phyloP scores from a whole-genome alignment of 2,797 vertebrate species.

The Podarcis lilfordi region DNA sequence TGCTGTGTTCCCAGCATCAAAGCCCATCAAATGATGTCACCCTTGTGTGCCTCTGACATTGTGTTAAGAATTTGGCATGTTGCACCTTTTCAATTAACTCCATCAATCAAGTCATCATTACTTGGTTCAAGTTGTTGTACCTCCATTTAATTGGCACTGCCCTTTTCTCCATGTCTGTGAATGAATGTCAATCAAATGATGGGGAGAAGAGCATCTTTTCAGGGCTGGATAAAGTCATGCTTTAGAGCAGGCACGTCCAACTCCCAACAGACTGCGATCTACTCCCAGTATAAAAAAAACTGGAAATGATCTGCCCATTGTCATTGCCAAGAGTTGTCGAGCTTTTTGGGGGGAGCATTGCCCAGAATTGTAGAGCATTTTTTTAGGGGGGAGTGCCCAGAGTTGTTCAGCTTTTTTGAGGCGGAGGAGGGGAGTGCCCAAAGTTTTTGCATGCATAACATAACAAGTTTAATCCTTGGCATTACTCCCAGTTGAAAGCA shows the following conservation, averaged over 20 bases:
- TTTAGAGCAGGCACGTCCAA: not conserved
- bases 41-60: conserved; percentile 30
- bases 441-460: no score
- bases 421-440: no score
- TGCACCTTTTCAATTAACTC: conserved; percentile 29
- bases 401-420: no score
- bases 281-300: no score
- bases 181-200: not conserved
- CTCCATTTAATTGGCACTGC: not conserved
- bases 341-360: no score
- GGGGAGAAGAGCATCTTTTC: not conserved
- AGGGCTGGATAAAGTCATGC: not conserved
- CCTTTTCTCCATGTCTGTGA: not conserved
- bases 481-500: not conserved
- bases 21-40: conserved; percentile 9
- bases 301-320: no score
- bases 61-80: conserved; percentile 6
- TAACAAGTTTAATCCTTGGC: not conserved
- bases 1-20: conserved; percentile 17
- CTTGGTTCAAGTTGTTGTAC: not conserved
- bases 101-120: conserved; percentile 18
- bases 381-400: no score
- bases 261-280: no score
- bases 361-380: no score
- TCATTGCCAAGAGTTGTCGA: no score